phyloP scores from a whole-genome alignment of 1,140 invertebrate species.

The Lepidostoma basale region DNA sequence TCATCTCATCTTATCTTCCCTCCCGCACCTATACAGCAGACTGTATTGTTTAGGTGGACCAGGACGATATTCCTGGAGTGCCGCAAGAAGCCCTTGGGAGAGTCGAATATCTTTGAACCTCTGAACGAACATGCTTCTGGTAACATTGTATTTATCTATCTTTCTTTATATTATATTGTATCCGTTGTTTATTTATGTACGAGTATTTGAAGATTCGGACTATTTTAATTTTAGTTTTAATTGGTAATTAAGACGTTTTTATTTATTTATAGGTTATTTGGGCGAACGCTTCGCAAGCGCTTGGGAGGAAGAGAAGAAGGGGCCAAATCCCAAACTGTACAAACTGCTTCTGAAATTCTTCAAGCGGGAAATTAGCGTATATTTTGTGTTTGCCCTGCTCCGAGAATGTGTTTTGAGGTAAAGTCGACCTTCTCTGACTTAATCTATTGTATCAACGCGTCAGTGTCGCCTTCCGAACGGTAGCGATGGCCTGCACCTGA shows the following conservation, averaged over 20 bases:
- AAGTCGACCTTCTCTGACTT: too few relatives aligned
- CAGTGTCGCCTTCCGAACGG: too few relatives aligned
- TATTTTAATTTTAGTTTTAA: background rate
- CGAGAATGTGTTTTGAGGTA: constrained; percentile 28
- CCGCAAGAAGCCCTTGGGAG: constrained; percentile 63
- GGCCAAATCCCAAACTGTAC: constrained; percentile 1
- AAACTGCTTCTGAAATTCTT: constrained; percentile 2
- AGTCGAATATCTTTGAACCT: constrained; percentile 65
- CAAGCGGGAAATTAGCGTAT: background rate
- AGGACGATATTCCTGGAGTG: constrained; percentile 61
- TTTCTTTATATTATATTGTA: too few relatives aligned
- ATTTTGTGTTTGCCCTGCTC: background rate
- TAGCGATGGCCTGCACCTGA: too few relatives aligned
- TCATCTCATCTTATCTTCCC: too few relatives aligned
- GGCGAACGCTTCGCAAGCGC: background rate
- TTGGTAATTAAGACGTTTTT: background rate
- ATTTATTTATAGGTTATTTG: constrained; percentile 6
- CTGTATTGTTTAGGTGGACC: constrained; percentile 66
- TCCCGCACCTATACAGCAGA: too few relatives aligned
- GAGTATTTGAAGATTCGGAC: too few relatives aligned
- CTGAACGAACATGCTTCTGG: constrained; percentile 64
- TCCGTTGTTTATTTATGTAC: too few relatives aligned
- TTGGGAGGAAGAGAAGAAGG: background rate
- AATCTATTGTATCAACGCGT: too few relatives aligned
- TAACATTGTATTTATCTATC: constrained; percentile 39